phyloP scores from a whole-genome alignment of 2,888 invertebrate species.

The Schrankia costaestrigalis region DNA sequence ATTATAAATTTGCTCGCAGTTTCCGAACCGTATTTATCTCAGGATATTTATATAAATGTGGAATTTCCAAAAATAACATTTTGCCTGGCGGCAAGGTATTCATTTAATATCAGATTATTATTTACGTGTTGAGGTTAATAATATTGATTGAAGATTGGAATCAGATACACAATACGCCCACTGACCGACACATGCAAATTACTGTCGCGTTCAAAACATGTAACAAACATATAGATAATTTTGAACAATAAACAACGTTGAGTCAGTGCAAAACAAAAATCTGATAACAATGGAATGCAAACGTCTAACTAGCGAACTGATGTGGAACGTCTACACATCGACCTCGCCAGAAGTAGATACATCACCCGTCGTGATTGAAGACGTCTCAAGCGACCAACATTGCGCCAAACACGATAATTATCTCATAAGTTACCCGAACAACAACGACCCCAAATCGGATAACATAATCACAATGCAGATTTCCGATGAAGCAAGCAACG shows the following conservation, averaged over 20 bases:
- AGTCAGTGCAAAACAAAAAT: conserved; percentile 30
- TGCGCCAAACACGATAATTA: conserved; percentile 52
- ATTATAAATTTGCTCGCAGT: conserved; percentile 7
- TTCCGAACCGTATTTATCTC: conserved; percentile 12
- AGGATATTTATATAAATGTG: conserved; percentile 7
- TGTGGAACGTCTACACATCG: conserved; percentile 53
- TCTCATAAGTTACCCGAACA: conserved; percentile 60
- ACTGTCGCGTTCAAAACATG: conserved; percentile 35
- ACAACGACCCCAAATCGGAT: conserved; percentile 47
- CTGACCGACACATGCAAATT: conserved; percentile 41
- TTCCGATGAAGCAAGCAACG: conserved; percentile 30
- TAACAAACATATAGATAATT: conserved; percentile 28
- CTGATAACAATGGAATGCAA: conserved; percentile 62
- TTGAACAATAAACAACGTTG: conserved; percentile 39
- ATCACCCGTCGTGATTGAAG: conserved; percentile 45
- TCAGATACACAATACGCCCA: conserved; percentile 63
- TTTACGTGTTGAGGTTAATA: conserved; percentile 24
- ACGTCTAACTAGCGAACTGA: conserved; percentile 49
- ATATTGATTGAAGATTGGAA: conserved; percentile 56
- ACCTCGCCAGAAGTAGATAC: conserved; percentile 37
- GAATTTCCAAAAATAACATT: conserved; percentile 16
- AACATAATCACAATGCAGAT: conserved; percentile 37
- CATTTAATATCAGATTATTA: conserved; percentile 13
- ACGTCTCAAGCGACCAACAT: conserved; percentile 42
- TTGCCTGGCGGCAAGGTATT: conserved; percentile 6